Percentiles rank a stretch among this genome's conserved stretches.
These are phyloP conservation scores for Megalops cyprinoides DNA, from an alignment of 2,797 vertebrate species.

Conservation along the genomic window DNA sequence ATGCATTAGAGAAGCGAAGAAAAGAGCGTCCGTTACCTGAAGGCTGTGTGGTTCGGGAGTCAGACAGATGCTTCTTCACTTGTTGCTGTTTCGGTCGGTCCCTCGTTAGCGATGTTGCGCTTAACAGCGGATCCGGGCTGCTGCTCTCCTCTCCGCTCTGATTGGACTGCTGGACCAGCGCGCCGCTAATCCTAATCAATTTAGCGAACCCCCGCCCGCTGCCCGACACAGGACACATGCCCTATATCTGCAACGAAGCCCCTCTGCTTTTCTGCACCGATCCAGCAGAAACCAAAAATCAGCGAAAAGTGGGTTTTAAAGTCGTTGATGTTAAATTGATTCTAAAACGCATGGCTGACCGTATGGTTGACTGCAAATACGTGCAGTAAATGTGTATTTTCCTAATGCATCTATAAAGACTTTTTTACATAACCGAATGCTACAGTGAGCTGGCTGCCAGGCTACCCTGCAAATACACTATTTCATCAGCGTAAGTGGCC, in stretches of 20 bases:
- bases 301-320: neutral
- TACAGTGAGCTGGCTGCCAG: too few species aligned
- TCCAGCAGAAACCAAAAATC: too few species aligned
- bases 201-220: neutral
- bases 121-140: constrained; percentile 11
- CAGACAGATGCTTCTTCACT: constrained; percentile 29
- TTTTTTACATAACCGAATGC: too few species aligned
- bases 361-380: too few species aligned
- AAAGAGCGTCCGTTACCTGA: neutral
- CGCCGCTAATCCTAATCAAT: constrained; percentile 14
- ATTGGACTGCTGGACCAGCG: constrained; percentile 40
- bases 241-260: neutral
- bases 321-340: neutral
- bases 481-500: neutral
- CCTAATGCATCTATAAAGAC: neutral
- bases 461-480: neutral
- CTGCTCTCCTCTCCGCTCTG: constrained; percentile 30
- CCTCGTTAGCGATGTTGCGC: constrained; percentile 21
- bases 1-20: neutral
- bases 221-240: neutral
- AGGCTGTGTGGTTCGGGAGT: neutral
- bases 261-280: too few species aligned
- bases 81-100: constrained; percentile 32
- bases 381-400: too few species aligned
- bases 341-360: too few species aligned